These are phyloP conservation scores for Agapornis roseicollis DNA, from an alignment of 2,113 vertebrate genomes.

Conservation along the genomic window DNA sequence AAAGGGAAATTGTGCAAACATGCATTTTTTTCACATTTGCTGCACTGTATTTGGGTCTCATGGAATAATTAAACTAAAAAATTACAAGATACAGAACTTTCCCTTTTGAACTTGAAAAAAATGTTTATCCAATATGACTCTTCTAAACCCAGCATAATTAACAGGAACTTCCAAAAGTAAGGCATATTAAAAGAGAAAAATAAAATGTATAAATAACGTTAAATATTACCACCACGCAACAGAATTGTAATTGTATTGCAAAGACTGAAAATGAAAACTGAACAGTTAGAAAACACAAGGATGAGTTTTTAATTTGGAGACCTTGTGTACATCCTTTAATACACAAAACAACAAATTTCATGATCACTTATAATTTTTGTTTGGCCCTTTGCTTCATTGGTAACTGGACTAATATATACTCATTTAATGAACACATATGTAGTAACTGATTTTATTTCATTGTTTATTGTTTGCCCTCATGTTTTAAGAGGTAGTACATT, in stretches of 20 bases:
- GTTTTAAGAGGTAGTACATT: too few relatives aligned
- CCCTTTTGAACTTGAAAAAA: neutral
- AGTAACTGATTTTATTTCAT: neutral
- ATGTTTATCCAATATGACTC: neutral
- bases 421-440: neutral
- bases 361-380: neutral
- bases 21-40: neutral
- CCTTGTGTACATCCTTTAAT: too few relatives aligned
- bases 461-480: neutral
- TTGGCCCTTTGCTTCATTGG: rapidly evolving
- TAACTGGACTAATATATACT: neutral
- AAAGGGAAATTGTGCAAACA: neutral
- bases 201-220: neutral
- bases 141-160: neutral
- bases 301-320: neutral
- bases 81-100: neutral
- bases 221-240: neutral
- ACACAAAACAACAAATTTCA: neutral
- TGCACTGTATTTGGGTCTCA: neutral
- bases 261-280: neutral
- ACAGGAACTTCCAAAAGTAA: neutral
- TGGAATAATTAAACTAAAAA: neutral
- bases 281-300: neutral
- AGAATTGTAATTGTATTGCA: neutral
- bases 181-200: neutral